Percentiles rank a stretch among this genome's conserved stretches.
Conservation (phyloP, 2,888 invertebrate species). For the Mimachlamys varia region DNA sequence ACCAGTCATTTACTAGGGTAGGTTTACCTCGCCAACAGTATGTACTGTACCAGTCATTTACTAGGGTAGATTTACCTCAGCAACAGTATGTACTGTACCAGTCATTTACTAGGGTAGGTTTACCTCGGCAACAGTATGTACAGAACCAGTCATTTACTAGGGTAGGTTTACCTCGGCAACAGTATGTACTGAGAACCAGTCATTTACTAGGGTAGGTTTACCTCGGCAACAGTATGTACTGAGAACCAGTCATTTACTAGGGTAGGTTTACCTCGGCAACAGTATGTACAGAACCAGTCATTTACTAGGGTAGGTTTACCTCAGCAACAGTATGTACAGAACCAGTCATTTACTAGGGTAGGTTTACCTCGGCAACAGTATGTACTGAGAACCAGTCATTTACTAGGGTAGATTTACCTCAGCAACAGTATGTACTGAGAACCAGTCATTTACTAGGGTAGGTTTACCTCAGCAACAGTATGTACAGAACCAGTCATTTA, state of each 20-base stretch:
- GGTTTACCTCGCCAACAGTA: too few species aligned
- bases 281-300: constrained; percentile 42
- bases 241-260: constrained; percentile 41
- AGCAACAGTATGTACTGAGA: too few species aligned
- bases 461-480: too few species aligned
- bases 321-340: too few species aligned
- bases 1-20: constrained; percentile 42
- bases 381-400: constrained; percentile 44
- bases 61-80: too few species aligned
- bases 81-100: constrained; percentile 44
- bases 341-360: constrained; percentile 42
- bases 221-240: too few species aligned
- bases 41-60: constrained; percentile 41
- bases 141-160: constrained; percentile 41
- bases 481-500: constrained; percentile 43
- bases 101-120: constrained; percentile 41
- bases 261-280: too few species aligned
- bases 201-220: constrained; percentile 42
- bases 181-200: constrained; percentile 44
- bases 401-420: too few species aligned
- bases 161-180: too few species aligned
- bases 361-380: too few species aligned
- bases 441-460: constrained; percentile 42
- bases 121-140: too few species aligned
- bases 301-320: constrained; percentile 44